Base-by-base conservation (phyloP, 2,113 vertebrate species). In the Nycticebus coucang region DNA sequence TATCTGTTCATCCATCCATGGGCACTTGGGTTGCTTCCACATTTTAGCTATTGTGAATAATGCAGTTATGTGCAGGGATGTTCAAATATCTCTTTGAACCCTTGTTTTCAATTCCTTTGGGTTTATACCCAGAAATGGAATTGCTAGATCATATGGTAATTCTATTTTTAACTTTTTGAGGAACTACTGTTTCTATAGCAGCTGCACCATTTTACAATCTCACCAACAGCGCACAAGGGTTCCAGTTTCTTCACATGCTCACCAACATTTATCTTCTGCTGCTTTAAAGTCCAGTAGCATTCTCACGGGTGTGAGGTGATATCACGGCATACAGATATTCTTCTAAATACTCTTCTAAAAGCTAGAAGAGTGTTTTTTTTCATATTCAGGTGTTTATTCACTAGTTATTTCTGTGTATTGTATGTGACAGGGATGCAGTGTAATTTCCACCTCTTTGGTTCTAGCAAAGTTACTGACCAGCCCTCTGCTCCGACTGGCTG, bases 401-500 rank as follows among this genome's bases (percentile, higher is more conserved):
- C 4, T 13, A 55, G 72, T 30, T 74, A 4, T 9, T 33, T n/a
- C 13, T 28, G 26, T 17, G 71, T 21, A 4, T 26, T 2, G 33
- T 0, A 7, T 62, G 72, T 37, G 45, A 35, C 5, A 18, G 22
- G 60, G 33, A 15, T 10, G 11, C n/a, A 22, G 1, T 21, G 60
- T 10, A 10, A 11, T 22, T 22, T 30, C 22, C 41, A 45, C 68
- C 59, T 26, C 41, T 1, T 0, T 6, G 60, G 41, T 33, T 13
- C 81, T n/a, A 7, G 6, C 0, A 4, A 17, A 45, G 45, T 69
- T 53, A 14, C 19, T 13, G 62, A 80, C 41, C 82, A 24, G 41
- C 28, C 64, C 19, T 53, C 33, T 3, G 1, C 37, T 35, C 26
- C n/a, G 11, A 2, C n/a, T 1, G n/a, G 22, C 0, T 0, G 8